phyloP scores from a whole-genome alignment of 1,140 invertebrate genomes.

The Sycobia sp. region DNA sequence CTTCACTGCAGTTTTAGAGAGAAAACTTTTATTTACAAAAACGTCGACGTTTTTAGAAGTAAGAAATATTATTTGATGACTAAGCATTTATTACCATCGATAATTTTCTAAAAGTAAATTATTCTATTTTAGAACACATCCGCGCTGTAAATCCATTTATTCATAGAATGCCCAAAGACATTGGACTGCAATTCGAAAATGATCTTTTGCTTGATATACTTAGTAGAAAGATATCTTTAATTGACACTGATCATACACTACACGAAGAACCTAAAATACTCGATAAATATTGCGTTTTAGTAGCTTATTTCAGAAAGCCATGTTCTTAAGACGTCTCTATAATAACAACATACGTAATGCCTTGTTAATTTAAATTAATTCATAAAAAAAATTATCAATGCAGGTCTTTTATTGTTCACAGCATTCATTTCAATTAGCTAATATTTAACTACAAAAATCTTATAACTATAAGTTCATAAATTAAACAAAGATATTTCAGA shows the following conservation, averaged over 20 bases:
- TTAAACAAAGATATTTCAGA: too few species aligned
- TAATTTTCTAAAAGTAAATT: conserved; percentile 24
- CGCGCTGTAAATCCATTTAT: conserved; percentile 79
- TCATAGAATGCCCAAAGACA: conserved; percentile 66
- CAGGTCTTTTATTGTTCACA: too few species aligned
- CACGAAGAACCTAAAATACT: conserved; percentile 48
- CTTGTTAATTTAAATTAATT: too few species aligned
- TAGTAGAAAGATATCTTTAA: conserved; percentile 46
- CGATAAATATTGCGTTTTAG: conserved; percentile 53
- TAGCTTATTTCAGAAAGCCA: conserved; percentile 54
- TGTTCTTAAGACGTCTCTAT: too few species aligned
- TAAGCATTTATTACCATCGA: too few species aligned
- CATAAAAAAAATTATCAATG: too few species aligned
- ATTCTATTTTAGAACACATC: conserved; percentile 65
- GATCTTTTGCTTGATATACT: conserved; percentile 55
- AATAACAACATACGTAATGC: too few species aligned
- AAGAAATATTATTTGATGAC: conserved; percentile 36
- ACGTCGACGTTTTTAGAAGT: conserved; percentile 66
- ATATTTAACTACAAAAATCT: too few species aligned
- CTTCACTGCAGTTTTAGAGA: conserved; percentile 69
- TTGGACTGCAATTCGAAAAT: conserved; percentile 68
- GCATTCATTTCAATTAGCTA: too few species aligned
- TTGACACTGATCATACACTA: conserved; percentile 41
- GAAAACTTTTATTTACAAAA: conserved; percentile 69
- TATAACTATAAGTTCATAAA: too few species aligned